Base-by-base conservation (phyloP, 2,888 invertebrate genomes). In the Pristionchus maxplancki region DNA sequence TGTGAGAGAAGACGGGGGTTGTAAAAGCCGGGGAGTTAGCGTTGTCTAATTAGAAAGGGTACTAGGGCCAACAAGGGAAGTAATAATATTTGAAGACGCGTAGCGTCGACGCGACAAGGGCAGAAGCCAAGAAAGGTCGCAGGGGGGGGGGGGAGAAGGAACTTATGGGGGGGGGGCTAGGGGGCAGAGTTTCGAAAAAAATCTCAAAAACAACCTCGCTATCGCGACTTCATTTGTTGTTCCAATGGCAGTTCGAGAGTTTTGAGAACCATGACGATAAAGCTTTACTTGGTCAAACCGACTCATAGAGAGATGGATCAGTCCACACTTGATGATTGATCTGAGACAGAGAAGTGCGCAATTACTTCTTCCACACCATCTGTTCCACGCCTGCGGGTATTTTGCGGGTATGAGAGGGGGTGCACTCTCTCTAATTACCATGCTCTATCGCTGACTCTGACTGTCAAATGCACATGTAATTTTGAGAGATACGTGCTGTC, bases 21-120 rank as follows among this genome's bases (percentile, higher is more conserved):
- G 78, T 78, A 78, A 78, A 78, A n/a, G n/a, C n/a, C n/a, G 71
- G 6, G 31, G 74, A 74, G 78, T 78, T 44, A 78, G 78, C 71
- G 31, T 37, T 40, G 11, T 78, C 78, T 78, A 78, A 78, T 78
- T 78, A 78, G 58, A 44, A 11, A 44, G 24, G 53, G 58, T n/a
- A 20, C 44, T n/a, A 48, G 44, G 44, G 44, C 78, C 78, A 44
- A 48, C 44, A 40, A 40, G 67, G 64, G 78, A 40, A 78, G 78
- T 48, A 78, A 78, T 78, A 78, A 78, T 78, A 78, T 78, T 78
- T 78, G 78, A 78, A 78, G 78, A 78, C 74, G 74, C 5, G 74
- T 44, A 40, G 20, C 17, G 34, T 9, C n/a, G 58, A 58, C n/a
- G n/a, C 58, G 20, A 48, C 28, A 48, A 28, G 44, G 28, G 44